Evolutionary conservation across 30 jellyfish, hydroid and myxozoan species (phyloP).

Genomic region (Sanderia malayensis): DNA sequence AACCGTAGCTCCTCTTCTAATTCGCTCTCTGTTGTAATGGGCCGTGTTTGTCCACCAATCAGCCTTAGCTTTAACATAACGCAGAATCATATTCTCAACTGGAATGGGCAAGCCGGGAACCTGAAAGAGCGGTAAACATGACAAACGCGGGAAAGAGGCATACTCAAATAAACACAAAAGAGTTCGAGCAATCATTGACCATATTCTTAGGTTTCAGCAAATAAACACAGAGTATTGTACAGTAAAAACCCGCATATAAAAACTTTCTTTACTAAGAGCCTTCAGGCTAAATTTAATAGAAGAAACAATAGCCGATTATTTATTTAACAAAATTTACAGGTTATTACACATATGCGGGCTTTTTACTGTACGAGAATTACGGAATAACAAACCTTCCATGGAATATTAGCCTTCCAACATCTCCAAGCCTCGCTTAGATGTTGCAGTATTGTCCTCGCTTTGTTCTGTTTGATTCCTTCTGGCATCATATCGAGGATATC

Average conservation of each 20-base stretch:
- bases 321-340: too few species aligned
- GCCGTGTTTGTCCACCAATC: slow-evolving; percentile 99
- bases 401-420: slow-evolving; percentile 99
- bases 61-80: slow-evolving; percentile 99
- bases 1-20: slow-evolving; percentile 99
- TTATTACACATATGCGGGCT: too few species aligned
- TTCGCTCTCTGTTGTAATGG: slow-evolving; percentile 98
- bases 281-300: too few species aligned
- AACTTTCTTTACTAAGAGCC: too few species aligned
- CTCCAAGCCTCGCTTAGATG: slow-evolving; percentile 99
- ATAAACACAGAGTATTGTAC: background rate
- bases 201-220: background rate
- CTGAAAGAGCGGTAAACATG: too few species aligned
- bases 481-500: slow-evolving; percentile 99
- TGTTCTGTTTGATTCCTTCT: slow-evolving; percentile 98
- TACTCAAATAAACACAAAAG: too few species aligned
- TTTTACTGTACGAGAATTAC: too few species aligned
- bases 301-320: too few species aligned
- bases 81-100: slow-evolving; percentile 97
- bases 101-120: slow-evolving; percentile 99
- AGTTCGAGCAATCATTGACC: background rate
- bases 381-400: slow-evolving; percentile 89
- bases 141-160: too few species aligned
- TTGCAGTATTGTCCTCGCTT: slow-evolving; percentile 97
- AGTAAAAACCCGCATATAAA: too few species aligned